Base-by-base conservation (phyloP, 2,888 invertebrate species). In the Ptilodon capucinus region DNA sequence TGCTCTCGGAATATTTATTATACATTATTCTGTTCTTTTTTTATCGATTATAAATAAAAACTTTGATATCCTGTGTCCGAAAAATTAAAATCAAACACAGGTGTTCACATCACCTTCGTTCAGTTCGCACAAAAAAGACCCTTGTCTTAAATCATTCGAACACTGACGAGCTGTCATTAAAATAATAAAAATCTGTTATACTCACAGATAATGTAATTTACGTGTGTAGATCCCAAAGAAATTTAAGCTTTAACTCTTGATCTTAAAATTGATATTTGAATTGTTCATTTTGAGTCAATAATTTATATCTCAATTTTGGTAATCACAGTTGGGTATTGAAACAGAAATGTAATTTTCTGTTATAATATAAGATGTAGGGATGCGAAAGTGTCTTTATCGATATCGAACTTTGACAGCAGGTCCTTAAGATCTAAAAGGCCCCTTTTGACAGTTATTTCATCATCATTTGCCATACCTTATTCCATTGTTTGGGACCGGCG, bases 151-250 rank as follows among this genome's bases (percentile, higher is more conserved):
- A 67, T 71, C 67, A 67, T 44, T 55, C 44, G 41, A 49, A 57
- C 47, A 53, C 42, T 59, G 55, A 65, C 42, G 58, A 59, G 55
- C 66, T 59, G 59, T 65, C 66, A 66, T 73, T 69, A 76, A 66
- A 71, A 60, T 59, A 64, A 70, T 69, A 66, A 71, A 60, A 57
- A 46, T 49, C 40, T 53, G 40, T 62, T 54, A 40, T 44, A 52
- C 32, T 45, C 49, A 62, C 55, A 57, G 53, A 51, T 51, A 64
- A 59, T 48, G 19, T 57, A 46, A 65, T 62, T 65, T 65, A 65
- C 53, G 60, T 50, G 13, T 32, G 51, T 4, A 4, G 8, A 5
- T n/a, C 5, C 11, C 19, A 36, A 42, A 6, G 11, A n/a, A 64
- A 43, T 30, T 48, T 41, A 0, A 16, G 46, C 44, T 40, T 40